Conservation (phyloP, 2,113 vertebrate genomes). For the Spheniscus mendiculus region DNA sequence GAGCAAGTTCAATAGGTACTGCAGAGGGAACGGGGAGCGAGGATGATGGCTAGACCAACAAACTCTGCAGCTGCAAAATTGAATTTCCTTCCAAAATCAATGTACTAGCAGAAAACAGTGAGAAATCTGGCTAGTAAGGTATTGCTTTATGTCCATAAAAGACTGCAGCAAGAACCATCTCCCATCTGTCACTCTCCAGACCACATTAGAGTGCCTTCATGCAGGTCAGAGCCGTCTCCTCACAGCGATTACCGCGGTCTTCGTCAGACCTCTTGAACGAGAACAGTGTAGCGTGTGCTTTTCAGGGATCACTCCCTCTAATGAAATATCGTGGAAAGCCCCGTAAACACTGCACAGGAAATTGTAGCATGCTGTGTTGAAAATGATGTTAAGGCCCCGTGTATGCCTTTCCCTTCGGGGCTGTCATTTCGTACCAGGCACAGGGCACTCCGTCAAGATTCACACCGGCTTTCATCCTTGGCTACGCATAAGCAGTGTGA, state of each 20-base stretch:
- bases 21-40: background rate
- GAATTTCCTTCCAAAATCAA: background rate
- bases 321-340: background rate
- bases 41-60: background rate
- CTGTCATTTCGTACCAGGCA: background rate
- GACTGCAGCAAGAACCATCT: background rate
- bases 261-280: background rate
- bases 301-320: background rate
- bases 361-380: background rate
- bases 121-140: background rate
- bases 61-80: background rate
- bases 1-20: background rate
- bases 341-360: background rate
- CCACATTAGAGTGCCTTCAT: background rate
- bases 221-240: background rate
- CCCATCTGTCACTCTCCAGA: background rate
- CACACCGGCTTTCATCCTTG: background rate
- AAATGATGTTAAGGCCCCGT: accelerated
- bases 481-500: accelerated
- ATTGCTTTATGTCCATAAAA: background rate
- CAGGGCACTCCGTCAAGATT: background rate
- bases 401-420: background rate
- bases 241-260: background rate
- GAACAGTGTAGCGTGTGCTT: background rate
- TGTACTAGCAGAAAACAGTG: background rate